Base-by-base conservation (phyloP, 2,888 invertebrate species). In the Fragum fragum region DNA sequence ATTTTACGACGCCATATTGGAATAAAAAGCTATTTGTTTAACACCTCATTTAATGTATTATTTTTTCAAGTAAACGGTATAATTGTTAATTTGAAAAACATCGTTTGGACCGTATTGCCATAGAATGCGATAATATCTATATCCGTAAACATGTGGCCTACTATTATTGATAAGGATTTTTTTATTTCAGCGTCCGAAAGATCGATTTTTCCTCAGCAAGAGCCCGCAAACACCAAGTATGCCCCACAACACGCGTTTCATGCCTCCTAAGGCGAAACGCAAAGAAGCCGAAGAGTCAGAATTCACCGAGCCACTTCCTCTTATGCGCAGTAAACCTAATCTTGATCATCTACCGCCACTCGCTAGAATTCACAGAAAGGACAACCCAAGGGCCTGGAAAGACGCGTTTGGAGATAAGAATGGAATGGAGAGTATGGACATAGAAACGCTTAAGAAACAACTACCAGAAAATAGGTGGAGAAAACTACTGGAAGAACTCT, bases 401-500 rank as follows among this genome's bases (percentile, higher is more conserved):
- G 84, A 85, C 39, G 82, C 84, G 1, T 77, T 88, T 16, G 87
- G 84, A 7, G 88, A 86, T 57, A 61, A 69, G 14, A 79, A 79
- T 71, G 86, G 82, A 21, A 80, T 83, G 57, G 79, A 87, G 18
- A 72, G 73, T 52, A 66, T 83, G n/a, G 87, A 89, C 55, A 23
- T 86, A 9, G 83, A 79, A 39, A 77, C 76, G 7, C 29, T 87
- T 18, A 84, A 86, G 59, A 74, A 79, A 68, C 74, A 69, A 5
- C 70, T 86, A 53, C 79, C 88, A n/a, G 89, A 88, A 52, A 87
- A 79, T 76, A 81, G 82, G 72, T 90, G 88, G 86, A 85, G 77
- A 32, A 85, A 83, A 57, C 80, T 89, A 14, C 76, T 90, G 21
- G 90, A 90, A 73, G 91, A 91, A 72, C 78, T 91, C 2, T 91